Evolutionary conservation across 1,140 invertebrate species (phyloP).

Genomic region (Zaprionus inermis): DNA sequence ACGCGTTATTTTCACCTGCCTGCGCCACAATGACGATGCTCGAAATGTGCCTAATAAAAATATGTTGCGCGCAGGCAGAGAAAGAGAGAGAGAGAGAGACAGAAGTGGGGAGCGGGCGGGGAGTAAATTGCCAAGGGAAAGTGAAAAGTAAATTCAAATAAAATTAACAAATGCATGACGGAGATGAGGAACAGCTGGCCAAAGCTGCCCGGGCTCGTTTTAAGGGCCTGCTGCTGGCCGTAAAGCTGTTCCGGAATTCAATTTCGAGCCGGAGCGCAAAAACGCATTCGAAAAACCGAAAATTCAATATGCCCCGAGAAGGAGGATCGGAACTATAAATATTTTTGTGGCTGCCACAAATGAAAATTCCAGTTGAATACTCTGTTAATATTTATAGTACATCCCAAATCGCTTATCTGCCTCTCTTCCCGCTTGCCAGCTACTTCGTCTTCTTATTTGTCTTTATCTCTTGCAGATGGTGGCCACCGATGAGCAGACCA

Average conservation of each 20-base stretch:
- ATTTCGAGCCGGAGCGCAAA: conserved; percentile 27
- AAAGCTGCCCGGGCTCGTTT: neutral
- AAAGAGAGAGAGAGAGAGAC: neutral
- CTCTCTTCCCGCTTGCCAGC: neutral
- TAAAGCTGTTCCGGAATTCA: conserved; percentile 31
- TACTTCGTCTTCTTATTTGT: conserved; percentile 1
- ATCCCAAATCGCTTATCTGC: conserved; percentile 12
- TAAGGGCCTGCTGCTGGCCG: conserved; percentile 24
- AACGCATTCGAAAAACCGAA: conserved; percentile 20
- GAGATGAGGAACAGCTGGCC: neutral
- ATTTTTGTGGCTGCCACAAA: conserved; percentile 64
- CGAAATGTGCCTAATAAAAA: conserved; percentile 45
- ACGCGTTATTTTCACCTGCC: conserved; percentile 66
- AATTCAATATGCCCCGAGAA: conserved; percentile 37
- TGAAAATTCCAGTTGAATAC: conserved; percentile 52
- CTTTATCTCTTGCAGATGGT: conserved; percentile 87
- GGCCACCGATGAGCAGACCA: conserved; percentile 88
- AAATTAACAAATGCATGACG: conserved; percentile 50
- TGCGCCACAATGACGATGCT: conserved; percentile 42
- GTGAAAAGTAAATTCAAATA: conserved; percentile 50
- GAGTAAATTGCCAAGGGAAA: conserved; percentile 3
- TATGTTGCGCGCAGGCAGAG: conserved; percentile 19
- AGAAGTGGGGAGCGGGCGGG: neutral
- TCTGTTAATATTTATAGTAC: conserved; percentile 51
- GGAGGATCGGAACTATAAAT: conserved; percentile 46